Evolutionary conservation across 2,797 vertebrate species (phyloP), one percentile per base, ranked within the genome.

Genomic region (Falco concolor): DNA sequence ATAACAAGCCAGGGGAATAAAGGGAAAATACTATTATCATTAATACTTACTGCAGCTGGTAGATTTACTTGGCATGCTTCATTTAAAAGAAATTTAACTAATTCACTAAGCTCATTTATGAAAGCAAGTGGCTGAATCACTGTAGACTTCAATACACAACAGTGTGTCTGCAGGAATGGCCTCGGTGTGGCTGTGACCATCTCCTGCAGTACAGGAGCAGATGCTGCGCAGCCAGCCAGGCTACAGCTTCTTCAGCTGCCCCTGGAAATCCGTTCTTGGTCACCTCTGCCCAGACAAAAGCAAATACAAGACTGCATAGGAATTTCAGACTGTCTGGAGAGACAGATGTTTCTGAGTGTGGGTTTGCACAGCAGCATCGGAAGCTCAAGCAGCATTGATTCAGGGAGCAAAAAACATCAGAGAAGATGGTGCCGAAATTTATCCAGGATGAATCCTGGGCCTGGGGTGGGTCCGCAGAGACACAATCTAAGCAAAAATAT

Each of bases 41-140:
- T 90, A 85, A 57, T 59, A 65, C 50, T 73, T 78, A 65, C 42
- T 57, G 73, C 59, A 94, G 47, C 59, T 64, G 61, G 47, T 86
- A 17, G 57, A 65, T 84, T 88, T 87, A 56, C 20, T 52, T 77
- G 79, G n/a, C 53, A 60, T 60, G 56, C 20, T 90, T 90, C 32
- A 82, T 90, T 90, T 89, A 63, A 91, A 95, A 87, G 59, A 52
- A 72, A 69, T 40, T 50, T 76, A 75, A 65, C 73, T 61, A 69
- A 79, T 79, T 90, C 80, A 49, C 53, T 79, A 53, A 64, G 73
- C 32, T 89, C 32, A 13, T 87, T 83, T 85, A 32, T 8, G 54
- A 82, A 88, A 79, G 24, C 42, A 78, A 91, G 73, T 3, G 9
- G 23, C 44, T 67, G 77, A 90, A 76, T 76, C 54, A 63, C 17